Evolutionary conservation across 1,140 invertebrate genomes (phyloP), one percentile per base, ranked within the genome.

Genomic region (Drosophila ficusphila): DNA sequence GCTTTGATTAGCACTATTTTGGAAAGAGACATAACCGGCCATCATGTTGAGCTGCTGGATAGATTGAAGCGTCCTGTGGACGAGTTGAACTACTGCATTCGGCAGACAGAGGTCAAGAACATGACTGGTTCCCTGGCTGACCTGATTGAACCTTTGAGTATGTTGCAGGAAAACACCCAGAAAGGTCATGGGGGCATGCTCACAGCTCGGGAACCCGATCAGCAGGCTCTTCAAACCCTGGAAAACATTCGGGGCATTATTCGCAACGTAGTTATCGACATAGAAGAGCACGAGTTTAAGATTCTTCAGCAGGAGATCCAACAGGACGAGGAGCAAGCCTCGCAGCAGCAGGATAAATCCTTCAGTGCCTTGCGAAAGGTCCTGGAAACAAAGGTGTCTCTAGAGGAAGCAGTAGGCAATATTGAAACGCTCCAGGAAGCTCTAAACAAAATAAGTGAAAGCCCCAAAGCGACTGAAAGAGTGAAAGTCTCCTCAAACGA

Each of bases 41-140:
- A 89, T 42, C 90, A 90, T 36, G 65, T 91, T 25, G 68, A 60
- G 0, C 41, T 91, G n/a, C 42, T 91, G 7, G 79, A 89, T 5
- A 78, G 77, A 31, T 51, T 91, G 0, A 91, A 91, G 49, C 68
- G 71, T 0, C 90, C 91, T 2, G 72, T 91, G 0, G 91, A 91
- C 51, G 90, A 91, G 49, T 47, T 91, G 1, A 91, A 91, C 49
- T 91, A 91, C 44, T 91, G 91, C 31, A 79, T 91, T 7, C 70
- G 90, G 4, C 90, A 91, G 68, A 91, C 76, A 4, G 90, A 91
- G 49, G 76, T 82, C 3, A 91, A 91, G 56, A 89, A 82, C 4
- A 78, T 83, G 11, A 79, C 90, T 0, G 81, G 90, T 0, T 90
- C 89, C 2, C 46, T 92, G 5, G 85, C 81, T 0, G 90, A 92